Base-by-base conservation (phyloP, 2,888 invertebrate genomes). In the Tholera decimalis region DNA sequence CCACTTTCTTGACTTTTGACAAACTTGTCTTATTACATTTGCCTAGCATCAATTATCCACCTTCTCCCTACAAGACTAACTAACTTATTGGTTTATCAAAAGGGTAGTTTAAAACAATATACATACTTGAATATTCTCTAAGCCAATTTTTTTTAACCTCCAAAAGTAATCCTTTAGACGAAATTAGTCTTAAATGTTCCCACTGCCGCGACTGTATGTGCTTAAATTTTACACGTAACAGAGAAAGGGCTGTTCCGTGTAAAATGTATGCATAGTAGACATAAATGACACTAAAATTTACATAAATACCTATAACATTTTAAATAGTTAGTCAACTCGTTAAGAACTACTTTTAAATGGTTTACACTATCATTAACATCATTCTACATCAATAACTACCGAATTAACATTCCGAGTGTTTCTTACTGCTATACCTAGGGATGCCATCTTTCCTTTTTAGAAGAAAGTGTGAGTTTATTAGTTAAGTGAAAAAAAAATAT, bases 301-400 rank as follows among this genome's bases (percentile, higher is more conserved):
- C n/a, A n/a, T n/a, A 18, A 30, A 22, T 8, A 35, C 13, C 4
- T 60, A 50, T 65, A n/a, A 18, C 3, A 5, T 5, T 13, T 15
- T 0, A 13, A 51, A 66, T 33, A n/a, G 7, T 22, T 66, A 26
- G 8, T 3, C 1, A 5, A 56, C 28, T 44, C 68, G 68, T 60
- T 70, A 66, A 44, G 9, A 11, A 9, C 24, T 46, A 11, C 26
- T 51, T 58, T 26, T n/a, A 50, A 71, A 66, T 49, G 54, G 46
- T 68, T 73, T 60, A 77, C 64, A 65, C 58, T 54, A 54, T 59
- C 60, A 80, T 73, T 82, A 74, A 67, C 50, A 66, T 58, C 30
- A 43, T 60, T 62, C 50, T 53, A 51, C 47, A 60, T 73, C 28
- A 61, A 63, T 79, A 70, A 82, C 68, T 77, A 64, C 70, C 28